Evolutionary conservation across 2,113 vertebrate genomes (phyloP).

Genomic region (Siniperca chuatsi): DNA sequence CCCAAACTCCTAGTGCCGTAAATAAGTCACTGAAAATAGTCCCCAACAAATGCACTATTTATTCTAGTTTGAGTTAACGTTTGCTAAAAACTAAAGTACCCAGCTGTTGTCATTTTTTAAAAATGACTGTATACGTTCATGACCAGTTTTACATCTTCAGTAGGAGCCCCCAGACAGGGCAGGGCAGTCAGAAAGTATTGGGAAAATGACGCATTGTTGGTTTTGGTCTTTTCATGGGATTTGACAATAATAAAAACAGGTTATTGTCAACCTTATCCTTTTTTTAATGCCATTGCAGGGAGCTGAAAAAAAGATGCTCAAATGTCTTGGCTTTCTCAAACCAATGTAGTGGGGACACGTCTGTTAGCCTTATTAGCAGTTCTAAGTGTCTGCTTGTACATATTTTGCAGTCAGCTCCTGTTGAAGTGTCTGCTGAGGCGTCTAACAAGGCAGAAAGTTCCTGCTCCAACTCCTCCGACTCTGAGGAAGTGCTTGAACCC

Average conservation of each 20-base stretch:
- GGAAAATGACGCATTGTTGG: not conserved
- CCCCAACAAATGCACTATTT: too few species aligned
- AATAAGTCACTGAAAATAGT: not conserved
- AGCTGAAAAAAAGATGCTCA: not conserved
- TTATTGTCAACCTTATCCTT: not conserved
- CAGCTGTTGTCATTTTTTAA: not conserved
- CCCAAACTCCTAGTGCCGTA: not conserved
- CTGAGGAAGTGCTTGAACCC: not conserved
- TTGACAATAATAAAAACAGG: not conserved
- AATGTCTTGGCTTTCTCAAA: not conserved
- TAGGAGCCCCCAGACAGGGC: not conserved
- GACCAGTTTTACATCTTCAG: too few species aligned
- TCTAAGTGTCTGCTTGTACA: not conserved
- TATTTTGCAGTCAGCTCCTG: conserved; percentile 5
- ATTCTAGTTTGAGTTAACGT: not conserved
- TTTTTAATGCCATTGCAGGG: not conserved
- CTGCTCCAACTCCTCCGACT: conserved; percentile 30
- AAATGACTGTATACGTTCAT: not conserved
- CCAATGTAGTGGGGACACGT: not conserved
- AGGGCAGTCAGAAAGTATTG: not conserved
- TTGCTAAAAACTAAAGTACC: not conserved
- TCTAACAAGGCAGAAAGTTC: conserved; percentile 1
- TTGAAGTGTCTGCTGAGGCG: not conserved
- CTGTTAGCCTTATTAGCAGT: not conserved
- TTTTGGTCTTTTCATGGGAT: not conserved